Evolutionary conservation across 2,113 vertebrate species (phyloP), one percentile per base, ranked within the genome.

Genomic region (Cacatua alba): DNA sequence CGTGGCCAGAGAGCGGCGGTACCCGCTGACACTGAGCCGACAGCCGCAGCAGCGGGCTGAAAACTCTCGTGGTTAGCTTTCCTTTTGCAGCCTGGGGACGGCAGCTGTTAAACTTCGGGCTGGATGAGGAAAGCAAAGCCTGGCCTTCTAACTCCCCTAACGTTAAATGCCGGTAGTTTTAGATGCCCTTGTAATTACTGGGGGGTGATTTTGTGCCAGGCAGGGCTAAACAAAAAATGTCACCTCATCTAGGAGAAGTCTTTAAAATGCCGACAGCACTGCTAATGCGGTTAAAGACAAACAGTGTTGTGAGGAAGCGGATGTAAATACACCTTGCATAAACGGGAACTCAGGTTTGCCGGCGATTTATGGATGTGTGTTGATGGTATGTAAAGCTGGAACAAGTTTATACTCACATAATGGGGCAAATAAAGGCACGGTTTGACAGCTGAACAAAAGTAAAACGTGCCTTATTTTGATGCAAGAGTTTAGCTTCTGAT

Each of bases 301-400:
- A 5, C 28, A 3, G 29, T 6, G 19, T 13, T 17, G 26, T 26
- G 44, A 35, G 16, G 57, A 37, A 77, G 28, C 3, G 11, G 19
- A 0, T 7, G 17, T 31, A 19, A 75, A n/a, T 26, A 4, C 0
- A 1, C 65, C n/a, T 48, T 15, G 13, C 2, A 1, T 12, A 33
- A 46, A 17, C 13, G 37, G 33, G 39, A 65, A 43, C 6, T 49
- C 2, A 2, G 51, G 33, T 28, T 17, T 46, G 9, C 3, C 8
- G 3, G 35, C 12, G 31, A 8, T 29, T 35, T 1, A 1, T 7
- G 31, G n/a, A 2, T 79, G 28, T 3, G 0, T 2, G 3, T 53
- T 53, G 44, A 35, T 31, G 19, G 33, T 24, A 1, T 4, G 11
- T 48, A 49, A 55, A 39, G 7, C 18, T 70, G 51, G 52, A 35